phyloP scores from a whole-genome alignment of 2,113 vertebrate genomes.

The Aphyosemion australe region DNA sequence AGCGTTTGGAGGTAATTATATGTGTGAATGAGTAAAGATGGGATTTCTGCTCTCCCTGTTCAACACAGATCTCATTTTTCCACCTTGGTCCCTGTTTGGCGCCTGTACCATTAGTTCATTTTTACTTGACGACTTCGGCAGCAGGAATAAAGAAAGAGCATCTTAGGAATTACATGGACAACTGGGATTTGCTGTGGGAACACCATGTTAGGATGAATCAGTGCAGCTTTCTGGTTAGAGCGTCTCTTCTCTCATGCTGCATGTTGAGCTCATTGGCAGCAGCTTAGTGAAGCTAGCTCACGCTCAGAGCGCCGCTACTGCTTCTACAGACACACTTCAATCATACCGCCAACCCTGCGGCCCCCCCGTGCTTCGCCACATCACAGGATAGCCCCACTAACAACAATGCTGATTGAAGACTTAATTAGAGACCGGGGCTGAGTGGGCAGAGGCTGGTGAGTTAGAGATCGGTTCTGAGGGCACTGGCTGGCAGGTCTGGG shows the following conservation, averaged over 20 bases:
- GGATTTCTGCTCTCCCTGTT: no score
- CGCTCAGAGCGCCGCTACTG: conserved; percentile 60
- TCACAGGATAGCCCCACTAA: conserved; percentile 72
- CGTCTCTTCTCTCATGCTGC: conserved; percentile 57
- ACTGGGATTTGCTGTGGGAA: conserved; percentile 32
- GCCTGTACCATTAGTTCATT: background rate
- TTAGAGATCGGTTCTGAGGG: conserved; percentile 39
- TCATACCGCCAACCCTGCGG: conserved; percentile 55
- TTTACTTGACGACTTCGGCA: background rate
- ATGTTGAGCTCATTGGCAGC: conserved; percentile 68
- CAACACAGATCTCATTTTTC: no score
- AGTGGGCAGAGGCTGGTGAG: conserved; percentile 65
- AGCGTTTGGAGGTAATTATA: no score
- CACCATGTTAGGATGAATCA: conserved; percentile 9
- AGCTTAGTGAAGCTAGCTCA: conserved; percentile 55
- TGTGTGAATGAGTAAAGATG: no score
- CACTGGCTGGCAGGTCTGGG: conserved; percentile 46
- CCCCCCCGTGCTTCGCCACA: conserved; percentile 59
- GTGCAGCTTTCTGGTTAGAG: conserved; percentile 22
- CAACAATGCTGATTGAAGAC: conserved; percentile 74
- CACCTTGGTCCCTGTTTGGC: no score
- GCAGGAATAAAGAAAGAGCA: background rate
- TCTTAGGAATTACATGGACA: conserved; percentile 1
- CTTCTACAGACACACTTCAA: conserved; percentile 71
- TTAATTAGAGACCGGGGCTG: conserved; percentile 77